Evolutionary conservation across 2,113 vertebrate genomes (phyloP).

Genomic region (Aphyosemion australe): DNA sequence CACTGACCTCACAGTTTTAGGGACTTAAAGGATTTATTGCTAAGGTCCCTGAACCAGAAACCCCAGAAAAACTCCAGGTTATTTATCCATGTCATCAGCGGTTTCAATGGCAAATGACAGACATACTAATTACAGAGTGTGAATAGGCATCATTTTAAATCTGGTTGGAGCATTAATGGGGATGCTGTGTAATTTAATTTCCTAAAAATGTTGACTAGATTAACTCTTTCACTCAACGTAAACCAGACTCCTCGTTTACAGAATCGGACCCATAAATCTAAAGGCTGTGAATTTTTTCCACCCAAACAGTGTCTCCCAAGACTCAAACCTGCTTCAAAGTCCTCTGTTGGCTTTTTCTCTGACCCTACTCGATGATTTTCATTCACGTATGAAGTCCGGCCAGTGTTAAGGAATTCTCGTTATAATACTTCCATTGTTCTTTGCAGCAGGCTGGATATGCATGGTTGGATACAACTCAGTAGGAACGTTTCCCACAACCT

Average conservation of each 20-base stretch:
- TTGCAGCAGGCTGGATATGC: conserved; percentile 1
- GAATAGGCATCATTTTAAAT: too few species aligned
- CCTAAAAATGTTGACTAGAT: too few species aligned
- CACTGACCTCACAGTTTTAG: background rate
- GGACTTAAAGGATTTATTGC: too few species aligned
- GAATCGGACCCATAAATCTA: background rate
- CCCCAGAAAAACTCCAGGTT: too few species aligned
- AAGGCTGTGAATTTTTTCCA: conserved; percentile 32
- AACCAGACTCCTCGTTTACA: too few species aligned
- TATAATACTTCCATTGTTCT: conserved; percentile 38
- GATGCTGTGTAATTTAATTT: too few species aligned
- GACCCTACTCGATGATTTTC: conserved; percentile 33
- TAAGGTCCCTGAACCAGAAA: too few species aligned
- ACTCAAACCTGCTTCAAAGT: conserved; percentile 10
- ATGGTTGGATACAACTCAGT: conserved; percentile 6
- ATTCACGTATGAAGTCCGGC: conserved; percentile 35
- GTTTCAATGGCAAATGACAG: too few species aligned
- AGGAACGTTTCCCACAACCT: background rate
- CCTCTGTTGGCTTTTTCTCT: conserved; percentile 20
- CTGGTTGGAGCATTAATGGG: too few species aligned
- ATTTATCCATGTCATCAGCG: too few species aligned
- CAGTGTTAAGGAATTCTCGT: conserved; percentile 27
- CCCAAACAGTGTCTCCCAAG: conserved; percentile 15
- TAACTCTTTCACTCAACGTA: too few species aligned
- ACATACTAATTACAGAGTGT: too few species aligned